phyloP scores from a whole-genome alignment of 2,113 vertebrate genomes.

The Limanda limanda region DNA sequence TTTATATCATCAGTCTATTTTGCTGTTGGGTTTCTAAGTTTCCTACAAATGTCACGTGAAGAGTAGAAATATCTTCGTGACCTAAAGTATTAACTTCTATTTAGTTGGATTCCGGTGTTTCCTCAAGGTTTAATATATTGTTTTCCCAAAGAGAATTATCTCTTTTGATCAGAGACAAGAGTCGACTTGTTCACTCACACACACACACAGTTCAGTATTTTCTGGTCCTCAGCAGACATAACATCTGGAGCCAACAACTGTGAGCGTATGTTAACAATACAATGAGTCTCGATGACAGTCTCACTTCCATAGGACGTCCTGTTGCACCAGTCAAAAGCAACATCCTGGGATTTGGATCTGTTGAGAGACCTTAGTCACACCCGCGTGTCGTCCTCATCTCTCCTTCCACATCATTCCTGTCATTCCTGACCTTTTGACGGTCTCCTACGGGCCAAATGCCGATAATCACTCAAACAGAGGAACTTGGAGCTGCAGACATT shows the following conservation, averaged over 20 bases:
- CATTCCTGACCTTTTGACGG: not conserved
- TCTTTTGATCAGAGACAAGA: not conserved
- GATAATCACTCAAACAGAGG: not conserved
- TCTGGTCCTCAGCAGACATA: not conserved
- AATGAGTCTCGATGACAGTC: constrained; percentile 6
- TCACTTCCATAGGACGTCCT: constrained; percentile 22
- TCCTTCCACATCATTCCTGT: constrained; percentile 1
- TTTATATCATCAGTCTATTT: not conserved
- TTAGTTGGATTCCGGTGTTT: not conserved
- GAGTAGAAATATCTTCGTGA: no score
- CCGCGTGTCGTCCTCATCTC: not conserved
- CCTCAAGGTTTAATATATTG: not conserved
- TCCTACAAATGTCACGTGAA: not conserved
- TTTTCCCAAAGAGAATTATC: not conserved
- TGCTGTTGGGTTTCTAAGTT: not conserved
- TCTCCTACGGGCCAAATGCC: not conserved
- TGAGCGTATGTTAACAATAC: not conserved
- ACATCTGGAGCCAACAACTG: not conserved
- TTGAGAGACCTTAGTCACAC: not conserved
- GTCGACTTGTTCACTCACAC: not conserved
- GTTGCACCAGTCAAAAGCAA: constrained; percentile 22
- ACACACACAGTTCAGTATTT: not conserved
- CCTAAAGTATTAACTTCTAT: not conserved
- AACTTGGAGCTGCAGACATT: not conserved
- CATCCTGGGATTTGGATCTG: constrained; percentile 41